These are phyloP conservation scores for Berghia stephanieae DNA, from an alignment of 1,140 invertebrate genomes.

Conservation along the genomic window DNA sequence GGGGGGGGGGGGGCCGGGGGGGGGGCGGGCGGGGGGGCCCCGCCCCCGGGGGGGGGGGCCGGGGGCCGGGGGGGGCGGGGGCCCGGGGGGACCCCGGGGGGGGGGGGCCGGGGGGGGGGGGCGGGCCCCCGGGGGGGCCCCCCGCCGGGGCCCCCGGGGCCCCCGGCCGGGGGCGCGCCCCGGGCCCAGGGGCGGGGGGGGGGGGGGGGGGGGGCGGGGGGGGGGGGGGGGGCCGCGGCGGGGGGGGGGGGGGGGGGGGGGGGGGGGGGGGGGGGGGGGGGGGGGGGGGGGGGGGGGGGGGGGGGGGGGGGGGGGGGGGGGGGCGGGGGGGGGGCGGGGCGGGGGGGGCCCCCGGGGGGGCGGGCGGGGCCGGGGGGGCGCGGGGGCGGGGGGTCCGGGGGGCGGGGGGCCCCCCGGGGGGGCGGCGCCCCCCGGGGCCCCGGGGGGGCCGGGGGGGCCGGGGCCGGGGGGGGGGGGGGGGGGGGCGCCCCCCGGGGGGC, in stretches of 20 bases:
- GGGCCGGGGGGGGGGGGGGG: background rate
- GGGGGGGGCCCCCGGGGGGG: background rate
- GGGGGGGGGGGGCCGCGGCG: background rate
- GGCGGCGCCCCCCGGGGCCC: background rate
- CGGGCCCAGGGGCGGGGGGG: background rate
- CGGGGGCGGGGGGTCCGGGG: slow-evolving; percentile 6
- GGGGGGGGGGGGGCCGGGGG: too few relatives aligned
- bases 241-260: background rate
- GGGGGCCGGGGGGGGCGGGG: background rate
- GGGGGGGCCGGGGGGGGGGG: background rate
- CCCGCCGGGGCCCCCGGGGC: background rate
- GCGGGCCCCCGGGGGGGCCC: background rate
- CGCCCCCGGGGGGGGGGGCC: background rate
- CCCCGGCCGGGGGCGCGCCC: background rate
- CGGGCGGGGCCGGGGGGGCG: background rate
- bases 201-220: background rate
- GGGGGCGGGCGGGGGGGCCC: background rate
- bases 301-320: background rate
- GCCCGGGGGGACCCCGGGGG: background rate
- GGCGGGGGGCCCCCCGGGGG: background rate
- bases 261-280: slow-evolving; percentile 5
- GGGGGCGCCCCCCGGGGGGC: background rate
- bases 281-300: slow-evolving; percentile 1
- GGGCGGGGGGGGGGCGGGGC: background rate
- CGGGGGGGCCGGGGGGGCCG: slow-evolving; percentile 12